Base-by-base conservation (phyloP, 2,797 vertebrate genomes). In the Smutsia temminckii region DNA sequence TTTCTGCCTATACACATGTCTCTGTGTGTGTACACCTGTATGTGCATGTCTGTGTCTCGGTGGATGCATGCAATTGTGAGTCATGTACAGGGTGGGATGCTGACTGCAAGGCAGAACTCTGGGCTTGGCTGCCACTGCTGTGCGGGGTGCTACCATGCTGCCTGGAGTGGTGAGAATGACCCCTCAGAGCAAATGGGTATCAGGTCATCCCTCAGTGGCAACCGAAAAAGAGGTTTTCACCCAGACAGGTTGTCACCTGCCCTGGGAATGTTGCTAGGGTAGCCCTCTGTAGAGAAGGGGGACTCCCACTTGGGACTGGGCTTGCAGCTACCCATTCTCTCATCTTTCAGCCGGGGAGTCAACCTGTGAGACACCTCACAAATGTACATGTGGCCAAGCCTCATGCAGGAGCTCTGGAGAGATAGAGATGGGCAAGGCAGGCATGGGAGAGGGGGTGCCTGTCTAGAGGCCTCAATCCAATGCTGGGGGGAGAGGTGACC, bases 351-450 rank as follows among this genome's bases (percentile, higher is more conserved):
- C 55, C 0, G 0, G 61, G 40, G 1, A 3, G 61, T 61, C 8
- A 77, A 40, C 27, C 64, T 12, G 13, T 5, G 55, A 46, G 86
- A 64, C 20, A 11, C 61, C 42, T 57, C 4, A 1, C n/a, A 68
- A 17, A 40, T 69, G 53, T 64, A 42, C 6, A 2, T 0, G 1
- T n/a, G 63, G 29, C 46, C 32, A 34, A 4, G 23, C 53, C 68
- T 20, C 32, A 29, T 1, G 34, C 18, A 9, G 64, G 17, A 40
- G 49, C 0, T 0, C 78, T 51, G 34, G 34, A 53, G 42, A 78
- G 34, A 55, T 1, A 0, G 57, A 74, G 49, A 8, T 0, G 3
- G 51, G n/a, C 0, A 7, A 29, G 84, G 34, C 7, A 59, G 77
- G 49, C 34, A 8, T 53, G 74, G 12, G 34, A 55, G 27, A 37